Base-by-base conservation (phyloP, 2,797 vertebrate species). In the Helarctos malayanus region DNA sequence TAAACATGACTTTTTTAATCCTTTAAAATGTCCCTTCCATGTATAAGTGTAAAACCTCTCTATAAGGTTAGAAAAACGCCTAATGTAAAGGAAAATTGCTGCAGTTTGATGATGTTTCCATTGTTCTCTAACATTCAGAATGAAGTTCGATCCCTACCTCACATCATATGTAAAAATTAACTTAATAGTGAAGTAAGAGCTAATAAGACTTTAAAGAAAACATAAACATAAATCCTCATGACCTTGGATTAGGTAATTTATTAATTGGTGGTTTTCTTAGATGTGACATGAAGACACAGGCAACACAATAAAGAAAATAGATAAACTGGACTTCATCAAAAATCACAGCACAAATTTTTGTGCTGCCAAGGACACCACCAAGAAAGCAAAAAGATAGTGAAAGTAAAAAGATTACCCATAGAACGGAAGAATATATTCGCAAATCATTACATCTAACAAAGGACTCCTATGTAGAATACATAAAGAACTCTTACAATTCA, bases 51-150 rank as follows among this genome's bases (percentile, higher is more conserved):
- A 59, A 89, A 47, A 13, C 65, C 35, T 80, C 86, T 78, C 68
- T 82, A 1, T 91, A 71, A 95, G 14, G 19, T 88, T 91, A 86
- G 65, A 59, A 73, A 94, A 96, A 89, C 68, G 78, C 76, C 80
- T 38, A 68, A 21, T n/a, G 0, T 76, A 47, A 96, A 94, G 52
- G 25, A 56, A 68, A 84, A 57, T 83, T 76, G 27, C 41, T 49
- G 19, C 61, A 59, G 18, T 14, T 88, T 71, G 4, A 76, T 2
- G 13, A 41, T 8, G 7, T 15, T 78, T 65, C n/a, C 13, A 19
- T 90, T 87, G 92, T 80, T 83, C 88, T 47, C 80, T 84, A 38
- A 78, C 32, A 27, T 27, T 95, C 71, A 80, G 52, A 76, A 29
- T 56, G 16, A 93, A 79, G 9, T 76, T 56, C 5, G 32, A 83